These are phyloP conservation scores for Goniozus legneri DNA, from an alignment of 1,140 invertebrate species.

Conservation along the genomic window DNA sequence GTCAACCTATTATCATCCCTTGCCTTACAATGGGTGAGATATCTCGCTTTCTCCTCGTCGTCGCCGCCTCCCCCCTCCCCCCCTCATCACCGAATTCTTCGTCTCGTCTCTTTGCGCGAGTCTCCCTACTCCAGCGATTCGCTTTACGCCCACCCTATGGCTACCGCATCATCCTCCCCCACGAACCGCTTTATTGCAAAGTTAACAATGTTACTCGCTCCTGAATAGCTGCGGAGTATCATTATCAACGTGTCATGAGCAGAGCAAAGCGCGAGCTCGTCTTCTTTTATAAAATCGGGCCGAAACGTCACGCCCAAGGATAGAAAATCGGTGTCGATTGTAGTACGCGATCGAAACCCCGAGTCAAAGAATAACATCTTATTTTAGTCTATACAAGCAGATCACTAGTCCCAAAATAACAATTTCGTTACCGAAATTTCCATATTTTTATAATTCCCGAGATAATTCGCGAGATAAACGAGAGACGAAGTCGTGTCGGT, in stretches of 20 bases:
- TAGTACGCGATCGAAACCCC: no score
- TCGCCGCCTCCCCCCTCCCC: conserved; percentile 20
- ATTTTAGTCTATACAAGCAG: no score
- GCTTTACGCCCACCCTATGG: neutral
- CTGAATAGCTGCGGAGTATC: conserved; percentile 48
- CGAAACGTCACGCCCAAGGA: no score
- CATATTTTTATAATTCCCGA: no score
- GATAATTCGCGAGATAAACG: no score
- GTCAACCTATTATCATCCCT: conserved; percentile 55
- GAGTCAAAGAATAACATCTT: no score
- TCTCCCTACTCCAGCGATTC: neutral
- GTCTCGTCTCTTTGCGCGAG: neutral
- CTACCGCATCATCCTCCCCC: conserved; percentile 1
- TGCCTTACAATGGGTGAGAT: conserved; percentile 43
- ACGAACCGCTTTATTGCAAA: conserved; percentile 46
- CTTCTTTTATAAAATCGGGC: conserved; percentile 29
- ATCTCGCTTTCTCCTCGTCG: conserved; percentile 31
- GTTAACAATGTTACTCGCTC: conserved; percentile 54
- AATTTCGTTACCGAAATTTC: no score
- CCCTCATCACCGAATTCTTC: no score
- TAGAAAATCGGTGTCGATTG: no score
- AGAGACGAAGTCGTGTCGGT: no score
- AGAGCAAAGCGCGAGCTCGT: conserved; percentile 24
- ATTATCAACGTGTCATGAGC: conserved; percentile 50
- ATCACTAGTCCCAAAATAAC: no score